Percentiles rank a stretch among this genome's conserved stretches.
Evolutionary conservation across 2,888 invertebrate species (phyloP).

Genomic region (Troilus luridus): DNA sequence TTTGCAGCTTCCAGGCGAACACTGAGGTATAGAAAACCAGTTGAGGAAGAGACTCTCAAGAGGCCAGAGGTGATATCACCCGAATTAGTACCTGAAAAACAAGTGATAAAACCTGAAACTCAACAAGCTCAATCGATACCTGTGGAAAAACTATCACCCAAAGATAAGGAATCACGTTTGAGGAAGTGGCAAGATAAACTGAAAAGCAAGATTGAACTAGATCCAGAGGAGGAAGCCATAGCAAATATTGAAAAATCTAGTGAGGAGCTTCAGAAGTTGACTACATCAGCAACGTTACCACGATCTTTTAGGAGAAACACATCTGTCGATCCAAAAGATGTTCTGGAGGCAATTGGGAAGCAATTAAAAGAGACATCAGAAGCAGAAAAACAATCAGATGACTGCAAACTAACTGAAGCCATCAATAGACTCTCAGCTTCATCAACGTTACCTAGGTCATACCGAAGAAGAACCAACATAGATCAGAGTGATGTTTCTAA

Average conservation of each 20-base stretch:
- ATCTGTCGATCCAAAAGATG: constrained; percentile 80
- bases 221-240: constrained; percentile 68
- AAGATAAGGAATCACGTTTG: constrained; percentile 75
- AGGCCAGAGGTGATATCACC: constrained; percentile 66
- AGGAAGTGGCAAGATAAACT: constrained; percentile 81
- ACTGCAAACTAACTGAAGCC: constrained; percentile 41
- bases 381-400: constrained; percentile 67
- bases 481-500: constrained; percentile 70
- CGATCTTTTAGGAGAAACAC: constrained; percentile 74
- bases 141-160: constrained; percentile 69
- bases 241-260: constrained; percentile 69
- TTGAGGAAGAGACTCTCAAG: constrained; percentile 68
- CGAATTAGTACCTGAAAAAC: constrained; percentile 72
- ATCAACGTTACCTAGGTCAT: constrained; percentile 68
- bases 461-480: constrained; percentile 69
- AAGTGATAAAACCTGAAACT: constrained; percentile 72
- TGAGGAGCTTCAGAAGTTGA: constrained; percentile 70
- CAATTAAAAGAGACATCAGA: constrained; percentile 70
- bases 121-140: constrained; percentile 73
- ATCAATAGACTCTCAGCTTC: constrained; percentile 66
- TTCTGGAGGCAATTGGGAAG: constrained; percentile 78
- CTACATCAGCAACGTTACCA: constrained; percentile 69
- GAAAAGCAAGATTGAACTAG: constrained; percentile 69
- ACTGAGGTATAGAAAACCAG: constrained; percentile 79
- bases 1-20: constrained; percentile 87